Percentiles rank a stretch among this genome's conserved stretches.
Conservation (phyloP, 2,797 vertebrate genomes). For the Amniataba percoides region DNA sequence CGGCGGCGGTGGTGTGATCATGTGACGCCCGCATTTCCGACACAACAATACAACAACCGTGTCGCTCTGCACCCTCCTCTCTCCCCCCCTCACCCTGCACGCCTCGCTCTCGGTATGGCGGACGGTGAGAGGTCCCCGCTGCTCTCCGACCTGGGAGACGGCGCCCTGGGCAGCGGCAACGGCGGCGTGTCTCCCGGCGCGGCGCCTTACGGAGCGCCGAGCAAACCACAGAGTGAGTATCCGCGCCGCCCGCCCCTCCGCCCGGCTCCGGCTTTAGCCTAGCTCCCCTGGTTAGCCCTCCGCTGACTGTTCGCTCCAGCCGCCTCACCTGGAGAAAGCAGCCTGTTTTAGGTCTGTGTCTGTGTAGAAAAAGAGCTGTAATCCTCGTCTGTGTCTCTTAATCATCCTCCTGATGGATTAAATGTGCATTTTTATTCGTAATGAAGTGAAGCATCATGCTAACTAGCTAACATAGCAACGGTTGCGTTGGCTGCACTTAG, state of each 20-base stretch:
- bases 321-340: constrained; percentile 7
- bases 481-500: not conserved
- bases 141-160: constrained; percentile 90
- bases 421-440: not conserved
- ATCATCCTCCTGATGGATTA: not conserved
- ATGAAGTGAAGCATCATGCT: constrained; percentile 11
- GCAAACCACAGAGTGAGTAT: constrained; percentile 90
- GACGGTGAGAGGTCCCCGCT: constrained; percentile 95
- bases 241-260: constrained; percentile 53
- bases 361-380: not conserved
- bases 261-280: constrained; percentile 55
- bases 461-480: constrained; percentile 40
- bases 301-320: constrained; percentile 56
- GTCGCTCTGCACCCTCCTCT: constrained; percentile 58
- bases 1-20: constrained; percentile 72
- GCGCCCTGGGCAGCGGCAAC: constrained; percentile 86
- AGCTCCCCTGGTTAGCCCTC: constrained; percentile 50
- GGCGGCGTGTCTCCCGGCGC: constrained; percentile 86
- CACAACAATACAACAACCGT: constrained; percentile 81
- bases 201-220: constrained; percentile 84
- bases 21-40: constrained; percentile 85
- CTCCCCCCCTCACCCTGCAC: constrained; percentile 32
- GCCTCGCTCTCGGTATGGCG: constrained; percentile 87
- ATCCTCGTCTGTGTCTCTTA: fast-evolving
- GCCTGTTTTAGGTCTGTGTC: not conserved